phyloP scores from a whole-genome alignment of 1,140 invertebrate genomes.

The Idris sp. region DNA sequence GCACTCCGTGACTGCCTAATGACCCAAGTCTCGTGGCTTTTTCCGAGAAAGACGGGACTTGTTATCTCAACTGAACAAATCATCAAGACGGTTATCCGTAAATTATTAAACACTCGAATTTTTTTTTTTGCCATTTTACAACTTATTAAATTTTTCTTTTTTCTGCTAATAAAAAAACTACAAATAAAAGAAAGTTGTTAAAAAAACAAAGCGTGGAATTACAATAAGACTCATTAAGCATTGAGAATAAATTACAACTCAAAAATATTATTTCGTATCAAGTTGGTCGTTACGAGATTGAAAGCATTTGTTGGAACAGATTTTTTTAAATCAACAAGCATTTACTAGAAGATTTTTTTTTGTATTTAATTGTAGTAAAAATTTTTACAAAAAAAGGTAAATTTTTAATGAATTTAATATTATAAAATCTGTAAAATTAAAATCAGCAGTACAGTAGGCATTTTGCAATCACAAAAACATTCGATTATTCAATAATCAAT shows the following conservation, averaged over 20 bases:
- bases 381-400: too few species aligned
- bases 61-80: conserved; percentile 52
- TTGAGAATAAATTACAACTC: conserved; percentile 74
- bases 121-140: conserved; percentile 23
- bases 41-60: conserved; percentile 59
- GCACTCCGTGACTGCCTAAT: conserved; percentile 71
- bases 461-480: conserved; percentile 24
- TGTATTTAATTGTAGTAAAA: too few species aligned
- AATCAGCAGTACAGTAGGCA: conserved; percentile 39
- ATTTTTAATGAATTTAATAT: too few species aligned
- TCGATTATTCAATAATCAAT: conserved; percentile 27
- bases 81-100: conserved; percentile 63
- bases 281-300: conserved; percentile 23
- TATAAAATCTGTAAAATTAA: too few species aligned
- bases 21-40: conserved; percentile 68
- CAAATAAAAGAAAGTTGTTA: not conserved
- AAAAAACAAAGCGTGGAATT: conserved; percentile 55
- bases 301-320: conserved; percentile 18
- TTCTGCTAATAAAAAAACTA: not conserved
- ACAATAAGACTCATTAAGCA: conserved; percentile 76
- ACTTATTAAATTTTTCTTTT: conserved; percentile 26
- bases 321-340: conserved; percentile 22
- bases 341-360: too few species aligned
- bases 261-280: conserved; percentile 66
- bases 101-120: conserved; percentile 52